Percentiles rank a stretch among this genome's conserved stretches.
Conservation (phyloP, 2,888 invertebrate species). For the Oligia fasciuncula region DNA sequence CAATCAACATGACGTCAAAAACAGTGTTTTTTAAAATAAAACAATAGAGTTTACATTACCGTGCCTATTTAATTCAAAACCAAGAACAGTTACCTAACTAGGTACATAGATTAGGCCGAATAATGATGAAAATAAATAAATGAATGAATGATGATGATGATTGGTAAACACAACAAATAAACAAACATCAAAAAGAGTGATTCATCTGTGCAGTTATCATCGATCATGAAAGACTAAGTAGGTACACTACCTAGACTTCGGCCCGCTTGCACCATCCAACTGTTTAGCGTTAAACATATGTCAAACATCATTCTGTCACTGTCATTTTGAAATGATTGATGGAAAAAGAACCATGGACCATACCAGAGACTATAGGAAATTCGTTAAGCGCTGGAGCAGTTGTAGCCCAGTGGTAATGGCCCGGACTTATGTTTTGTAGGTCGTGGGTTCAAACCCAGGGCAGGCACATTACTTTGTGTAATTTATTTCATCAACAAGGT, state of each 20-base stretch:
- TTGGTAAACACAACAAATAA: not conserved
- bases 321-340: not conserved
- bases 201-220: not conserved
- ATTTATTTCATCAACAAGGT: no score
- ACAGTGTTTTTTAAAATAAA: slow-evolving; percentile 10
- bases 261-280: no score
- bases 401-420: no score
- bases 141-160: not conserved
- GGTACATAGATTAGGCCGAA: not conserved
- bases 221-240: no score
- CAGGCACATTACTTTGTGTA: no score
- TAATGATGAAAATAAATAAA: no score
- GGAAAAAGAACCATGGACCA: not conserved
- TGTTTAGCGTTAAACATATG: no score
- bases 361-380: no score
- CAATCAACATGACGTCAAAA: not conserved
- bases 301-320: not conserved
- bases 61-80: not conserved
- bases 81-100: slow-evolving; percentile 9
- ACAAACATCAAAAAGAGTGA: not conserved
- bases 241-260: no score
- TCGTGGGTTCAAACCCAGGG: no score
- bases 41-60: slow-evolving; percentile 8
- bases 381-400: not conserved
- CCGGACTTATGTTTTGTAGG: no score